Percentiles rank a stretch among this genome's conserved stretches.
phyloP scores from a whole-genome alignment of 2,113 vertebrate species.

The Conger conger region DNA sequence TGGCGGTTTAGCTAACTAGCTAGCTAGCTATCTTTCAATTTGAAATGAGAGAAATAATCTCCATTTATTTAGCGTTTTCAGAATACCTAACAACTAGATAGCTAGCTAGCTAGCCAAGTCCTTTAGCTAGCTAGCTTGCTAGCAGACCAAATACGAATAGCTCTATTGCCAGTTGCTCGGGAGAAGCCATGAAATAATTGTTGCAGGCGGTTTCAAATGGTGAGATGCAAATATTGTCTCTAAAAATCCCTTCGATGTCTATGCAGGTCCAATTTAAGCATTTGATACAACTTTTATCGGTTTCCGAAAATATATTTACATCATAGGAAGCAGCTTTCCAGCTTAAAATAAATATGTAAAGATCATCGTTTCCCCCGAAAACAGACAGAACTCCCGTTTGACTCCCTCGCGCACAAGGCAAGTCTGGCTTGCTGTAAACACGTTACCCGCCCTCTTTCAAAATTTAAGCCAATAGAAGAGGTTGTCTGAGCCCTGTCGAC shows the following conservation, averaged over 20 bases:
- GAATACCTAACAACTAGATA: slow-evolving; percentile 12
- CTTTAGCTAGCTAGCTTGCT: slow-evolving; percentile 20
- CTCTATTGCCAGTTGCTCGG: slow-evolving; percentile 15
- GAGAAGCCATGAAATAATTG: slow-evolving; percentile 33
- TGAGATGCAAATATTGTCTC: slow-evolving; percentile 16
- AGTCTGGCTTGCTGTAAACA: neutral
- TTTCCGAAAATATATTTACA: slow-evolving; percentile 16
- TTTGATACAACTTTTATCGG: neutral
- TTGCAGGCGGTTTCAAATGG: slow-evolving; percentile 29
- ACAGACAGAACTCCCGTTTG: slow-evolving; percentile 34
- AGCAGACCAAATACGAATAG: slow-evolving; percentile 7
- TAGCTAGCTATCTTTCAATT: neutral
- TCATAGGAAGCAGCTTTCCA: neutral
- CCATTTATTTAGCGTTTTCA: neutral
- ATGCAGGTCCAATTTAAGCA: neutral
- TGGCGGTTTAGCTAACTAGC: neutral
- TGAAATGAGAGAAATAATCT: slow-evolving; percentile 17
- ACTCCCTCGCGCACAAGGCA: slow-evolving; percentile 29
- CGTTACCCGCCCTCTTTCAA: slow-evolving; percentile 11
- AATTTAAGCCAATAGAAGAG: slow-evolving; percentile 12
- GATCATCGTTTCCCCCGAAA: slow-evolving; percentile 22
- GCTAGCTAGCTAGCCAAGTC: slow-evolving; percentile 23
- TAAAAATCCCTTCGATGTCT: slow-evolving; percentile 1
- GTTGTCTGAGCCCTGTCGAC: neutral
- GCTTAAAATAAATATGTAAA: slow-evolving; percentile 25